Evolutionary conservation across 2,888 invertebrate species (phyloP), one percentile per base, ranked within the genome.

Genomic region (Cephus nigrinus): DNA sequence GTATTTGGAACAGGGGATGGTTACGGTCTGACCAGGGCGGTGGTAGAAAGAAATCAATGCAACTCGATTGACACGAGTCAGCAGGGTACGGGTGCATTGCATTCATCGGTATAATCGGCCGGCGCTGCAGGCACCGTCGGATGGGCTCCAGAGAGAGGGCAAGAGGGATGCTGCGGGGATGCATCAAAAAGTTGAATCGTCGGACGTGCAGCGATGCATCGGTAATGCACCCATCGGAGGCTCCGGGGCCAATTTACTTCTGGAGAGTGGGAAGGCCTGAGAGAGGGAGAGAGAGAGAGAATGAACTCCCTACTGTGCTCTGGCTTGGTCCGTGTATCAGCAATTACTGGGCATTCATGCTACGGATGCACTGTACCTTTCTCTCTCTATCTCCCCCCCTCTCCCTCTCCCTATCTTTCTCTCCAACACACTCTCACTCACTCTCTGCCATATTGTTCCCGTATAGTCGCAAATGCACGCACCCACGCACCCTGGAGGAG

Each of bases 161-260:
- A 23, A 9, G 55, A 23, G 55, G 55, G 55, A 23, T 55, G 55
- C 23, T 55, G 55, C 23, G 23, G 55, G 55, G 55, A 55, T 32
- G 71, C 71, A 71, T 71, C 71, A 71, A 71, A 86, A 82, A 82
- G 84, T 86, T 84, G 83, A 85, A 87, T 86, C 83, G 86, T 80
- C 84, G 81, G 82, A 83, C 81, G 83, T 79, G 82, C 84, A 81
- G 80, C 81, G 81, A 83, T 83, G 83, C 84, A 85, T 84, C 80
- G 82, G 83, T 84, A 82, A 82, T 84, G 85, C 82, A 83, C 80
- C 82, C 80, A 80, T 82, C 83, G 79, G 69, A 75, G 5, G 32
- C 15, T 35, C 35, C 75, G 34, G 31, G 73, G 76, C 55, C 75
- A 68, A 78, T 75, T 75, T 76, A 75, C 71, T 36, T n/a, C 68